Base-by-base conservation (phyloP, 2,888 invertebrate genomes). In the Hololepta plana region DNA sequence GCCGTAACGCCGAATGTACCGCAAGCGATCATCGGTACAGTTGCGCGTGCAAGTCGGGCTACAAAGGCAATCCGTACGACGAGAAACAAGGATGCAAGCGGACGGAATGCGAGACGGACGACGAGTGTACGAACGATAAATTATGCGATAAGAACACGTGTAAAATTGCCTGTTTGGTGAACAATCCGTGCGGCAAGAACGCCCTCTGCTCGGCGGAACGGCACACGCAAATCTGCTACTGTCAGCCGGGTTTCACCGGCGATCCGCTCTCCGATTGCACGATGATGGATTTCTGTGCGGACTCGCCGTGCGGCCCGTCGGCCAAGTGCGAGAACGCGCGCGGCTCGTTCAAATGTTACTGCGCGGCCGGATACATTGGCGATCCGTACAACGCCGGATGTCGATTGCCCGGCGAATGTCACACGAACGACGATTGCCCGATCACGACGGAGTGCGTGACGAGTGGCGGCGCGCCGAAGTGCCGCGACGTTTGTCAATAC, bases 211-310 rank as follows among this genome's bases (percentile, higher is more conserved):
- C 82, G 1, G 76, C 84, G 2, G 80, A 84, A 49, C 70, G 71
- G 42, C 87, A 88, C 44, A 63, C 64, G 34, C 77, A 77, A 48
- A 64, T 69, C 1, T 79, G 79, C 45, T 76, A 79, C 41, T 88
- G 88, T 47, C 84, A 84, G 53, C 85, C 87, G 7, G 87, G 87
- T 1, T 85, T 68, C 43, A 80, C 80, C 1, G 87, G 85, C 3
- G 72, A 85, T 49, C 72, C 85, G 2, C 55, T 64, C 6, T 57
- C 55, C 14, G 72, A 72, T 12, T 88, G 88, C 43, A 56, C 62
- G 26, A 55, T 73, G 27, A 71, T 85, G 27, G 77, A 87, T 53
- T 81, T 74, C 51, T 88, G 87, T 44, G 63, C 66, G 24, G 67
- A 70, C 37, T 65, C 67, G 20, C 82, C 82, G 4, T 87, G 87